Conservation (phyloP, 2,888 invertebrate genomes). For the Smittia aterrima region DNA sequence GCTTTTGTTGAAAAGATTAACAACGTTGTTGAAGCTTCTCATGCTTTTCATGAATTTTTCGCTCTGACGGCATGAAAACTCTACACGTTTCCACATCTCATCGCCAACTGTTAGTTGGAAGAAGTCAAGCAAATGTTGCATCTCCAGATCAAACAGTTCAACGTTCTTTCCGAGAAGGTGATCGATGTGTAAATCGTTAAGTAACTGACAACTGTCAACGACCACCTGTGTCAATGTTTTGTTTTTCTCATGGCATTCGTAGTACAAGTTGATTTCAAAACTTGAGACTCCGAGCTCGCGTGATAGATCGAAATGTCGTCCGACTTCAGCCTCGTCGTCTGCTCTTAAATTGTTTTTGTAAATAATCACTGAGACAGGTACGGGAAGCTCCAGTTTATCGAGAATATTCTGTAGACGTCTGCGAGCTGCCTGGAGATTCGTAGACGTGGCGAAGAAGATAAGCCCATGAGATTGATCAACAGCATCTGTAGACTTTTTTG, state of each 20-base stretch:
- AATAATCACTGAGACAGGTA: constrained; percentile 48
- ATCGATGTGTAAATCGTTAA: background rate
- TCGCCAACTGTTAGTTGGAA: constrained; percentile 60
- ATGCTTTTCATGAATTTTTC: constrained; percentile 21
- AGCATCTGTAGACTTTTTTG: constrained; percentile 44
- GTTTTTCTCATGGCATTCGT: constrained; percentile 28
- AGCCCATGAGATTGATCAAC: constrained; percentile 48
- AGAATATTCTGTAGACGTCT: constrained; percentile 48
- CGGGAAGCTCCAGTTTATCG: constrained; percentile 45
- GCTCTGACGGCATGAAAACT: constrained; percentile 49
- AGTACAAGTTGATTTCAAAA: constrained; percentile 52
- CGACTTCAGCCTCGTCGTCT: constrained; percentile 42
- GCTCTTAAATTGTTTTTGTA: constrained; percentile 43
- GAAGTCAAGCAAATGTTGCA: constrained; percentile 59
- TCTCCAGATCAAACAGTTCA: constrained; percentile 54
- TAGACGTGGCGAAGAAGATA: constrained; percentile 47
- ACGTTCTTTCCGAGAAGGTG: background rate
- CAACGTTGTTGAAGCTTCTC: constrained; percentile 56
- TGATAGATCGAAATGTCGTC: constrained; percentile 45
- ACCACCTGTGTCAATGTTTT: background rate
- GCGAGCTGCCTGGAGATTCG: constrained; percentile 44
- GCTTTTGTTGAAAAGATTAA: constrained; percentile 66
- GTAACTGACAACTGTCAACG: constrained; percentile 11
- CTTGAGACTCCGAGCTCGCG: constrained; percentile 55
- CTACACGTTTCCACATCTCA: constrained; percentile 63